phyloP scores from a whole-genome alignment of 1,140 invertebrate species.

The Drosophila suzukii region DNA sequence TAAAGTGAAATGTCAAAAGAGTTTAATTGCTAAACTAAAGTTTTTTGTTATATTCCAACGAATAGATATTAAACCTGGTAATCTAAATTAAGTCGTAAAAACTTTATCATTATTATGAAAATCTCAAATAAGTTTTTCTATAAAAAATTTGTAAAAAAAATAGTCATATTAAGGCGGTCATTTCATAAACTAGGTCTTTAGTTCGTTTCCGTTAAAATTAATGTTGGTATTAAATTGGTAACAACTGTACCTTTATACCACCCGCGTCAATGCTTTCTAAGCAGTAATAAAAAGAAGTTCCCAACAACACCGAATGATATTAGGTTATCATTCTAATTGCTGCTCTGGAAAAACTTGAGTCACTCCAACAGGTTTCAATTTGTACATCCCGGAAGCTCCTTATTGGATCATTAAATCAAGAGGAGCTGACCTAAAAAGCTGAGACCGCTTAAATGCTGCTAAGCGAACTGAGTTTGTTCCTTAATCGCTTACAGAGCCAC shows the following conservation, averaged over 20 bases:
- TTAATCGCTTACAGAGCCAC: constrained; percentile 18
- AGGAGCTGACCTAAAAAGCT: constrained; percentile 27
- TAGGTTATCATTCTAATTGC: background rate
- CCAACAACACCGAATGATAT: background rate
- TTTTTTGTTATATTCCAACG: background rate
- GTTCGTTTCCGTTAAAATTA: too few species aligned
- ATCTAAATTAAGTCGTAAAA: background rate
- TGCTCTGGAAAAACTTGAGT: background rate
- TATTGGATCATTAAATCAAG: constrained; percentile 27
- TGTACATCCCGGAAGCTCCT: constrained; percentile 11
- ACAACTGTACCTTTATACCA: background rate
- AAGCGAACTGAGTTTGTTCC: constrained; percentile 22
- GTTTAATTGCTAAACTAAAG: background rate
- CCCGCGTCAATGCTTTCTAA: background rate
- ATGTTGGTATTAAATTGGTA: too few species aligned
- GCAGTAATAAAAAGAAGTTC: background rate
- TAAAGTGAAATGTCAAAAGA: background rate
- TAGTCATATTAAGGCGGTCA: too few species aligned
- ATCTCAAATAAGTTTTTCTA: too few species aligned
- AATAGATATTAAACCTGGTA: background rate
- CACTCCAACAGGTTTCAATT: constrained; percentile 35
- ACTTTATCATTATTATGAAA: background rate
- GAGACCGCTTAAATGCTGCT: constrained; percentile 15
- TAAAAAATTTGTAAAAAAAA: too few species aligned
- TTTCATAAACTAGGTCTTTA: too few species aligned